Evolutionary conservation across 37 sponge, comb jelly and placozoan genomes (phyloP), one percentile per base, ranked within the genome.

Genomic region (Corticium candelabrum): DNA sequence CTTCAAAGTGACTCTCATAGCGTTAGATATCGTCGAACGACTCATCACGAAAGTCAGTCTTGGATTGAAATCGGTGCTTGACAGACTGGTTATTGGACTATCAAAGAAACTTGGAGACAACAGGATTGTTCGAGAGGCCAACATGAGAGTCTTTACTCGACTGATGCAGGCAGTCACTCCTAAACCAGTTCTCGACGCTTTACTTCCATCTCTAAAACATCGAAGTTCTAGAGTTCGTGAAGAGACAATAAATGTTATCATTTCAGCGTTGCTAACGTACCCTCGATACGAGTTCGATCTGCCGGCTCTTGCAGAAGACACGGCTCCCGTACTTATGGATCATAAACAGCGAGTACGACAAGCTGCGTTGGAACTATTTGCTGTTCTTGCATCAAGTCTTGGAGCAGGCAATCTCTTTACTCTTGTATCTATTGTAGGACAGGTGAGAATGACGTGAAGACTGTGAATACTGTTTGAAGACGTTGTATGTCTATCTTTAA

Each of bases 171-270:
- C 0, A 3, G 2, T 72, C 3, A 62, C 57, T 1, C 89, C 92
- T 0, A 41, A 77, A 29, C 40, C 70, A 0, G 87, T 94, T 4
- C 34, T 88, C 72, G 70, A 34, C n/a, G 74, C 78, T 35, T 41
- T 94, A 3, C 41, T 82, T 33, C 40, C 78, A 32, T 82, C 89
- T 0, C 68, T 88, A 29, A 50, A 37, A 5, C 79, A 83, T 82
- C 82, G 81, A 77, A 38, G 33, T 1, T 84, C 84, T 32, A 83
- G 69, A 39, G 78, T 90, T 5, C 81, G 91, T 31, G 95, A 88
- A 56, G 95, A 94, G 62, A 75, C 89, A 2, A 3, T 91, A 27
- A 91, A 91, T 36, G 68, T 94, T 15, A 50, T 89, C 67, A 88
- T 81, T 1, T 82, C 87, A 7, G 81, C 83, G 5, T 82, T 94